Evolutionary conservation across 1,140 invertebrate genomes (phyloP).

Genomic region (Diabrotica undecimpunctata): DNA sequence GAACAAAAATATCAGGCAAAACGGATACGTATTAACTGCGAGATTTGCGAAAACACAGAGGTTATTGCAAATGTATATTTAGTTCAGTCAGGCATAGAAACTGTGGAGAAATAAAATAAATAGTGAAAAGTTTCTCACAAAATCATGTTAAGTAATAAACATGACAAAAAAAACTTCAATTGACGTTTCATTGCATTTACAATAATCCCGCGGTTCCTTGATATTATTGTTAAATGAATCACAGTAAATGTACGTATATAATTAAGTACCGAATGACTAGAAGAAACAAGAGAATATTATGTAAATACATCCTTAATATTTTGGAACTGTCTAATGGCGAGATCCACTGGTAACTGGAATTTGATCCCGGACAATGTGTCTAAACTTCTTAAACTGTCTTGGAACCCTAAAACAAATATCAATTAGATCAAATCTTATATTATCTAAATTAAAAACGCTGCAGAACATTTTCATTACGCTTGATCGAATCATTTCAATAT

Average conservation of each 20-base stretch:
- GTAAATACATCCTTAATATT: conserved; percentile 97
- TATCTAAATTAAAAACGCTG: conserved; percentile 14
- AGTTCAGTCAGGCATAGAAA: background rate
- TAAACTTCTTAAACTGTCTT: conserved; percentile 87
- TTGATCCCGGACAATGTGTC: conserved; percentile 81
- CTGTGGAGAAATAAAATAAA: background rate
- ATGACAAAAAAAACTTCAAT: too few relatives aligned
- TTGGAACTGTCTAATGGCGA: conserved; percentile 92
- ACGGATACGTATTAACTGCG: background rate
- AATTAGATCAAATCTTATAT: too few relatives aligned
- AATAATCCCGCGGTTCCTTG: too few relatives aligned
- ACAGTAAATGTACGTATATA: background rate
- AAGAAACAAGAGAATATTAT: conserved; percentile 41
- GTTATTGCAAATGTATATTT: background rate
- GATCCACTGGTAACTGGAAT: conserved; percentile 91
- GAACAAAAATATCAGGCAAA: background rate
- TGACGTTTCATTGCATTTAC: too few relatives aligned
- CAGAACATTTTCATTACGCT: background rate
- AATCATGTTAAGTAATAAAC: too few relatives aligned
- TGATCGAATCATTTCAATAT: background rate
- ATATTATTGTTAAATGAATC: background rate
- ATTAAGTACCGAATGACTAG: conserved; percentile 19
- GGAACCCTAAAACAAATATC: conserved; percentile 69
- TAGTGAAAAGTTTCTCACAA: background rate
- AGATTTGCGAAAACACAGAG: background rate